Conservation (phyloP, 2,888 invertebrate species). For the Oxytorus armatus region DNA sequence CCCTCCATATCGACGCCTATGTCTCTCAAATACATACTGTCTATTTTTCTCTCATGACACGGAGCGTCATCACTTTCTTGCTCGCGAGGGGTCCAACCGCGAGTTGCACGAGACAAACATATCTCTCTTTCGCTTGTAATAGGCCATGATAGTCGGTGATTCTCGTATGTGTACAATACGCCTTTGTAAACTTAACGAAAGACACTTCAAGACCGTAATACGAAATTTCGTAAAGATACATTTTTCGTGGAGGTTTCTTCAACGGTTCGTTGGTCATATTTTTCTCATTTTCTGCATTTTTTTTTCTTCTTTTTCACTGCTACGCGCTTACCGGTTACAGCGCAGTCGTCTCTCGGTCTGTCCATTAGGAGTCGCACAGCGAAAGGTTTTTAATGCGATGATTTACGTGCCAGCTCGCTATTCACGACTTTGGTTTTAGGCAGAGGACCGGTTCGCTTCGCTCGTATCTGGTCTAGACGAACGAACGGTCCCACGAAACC, state of each 20-base stretch:
- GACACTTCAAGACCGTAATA: background rate
- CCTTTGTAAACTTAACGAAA: conserved; percentile 1
- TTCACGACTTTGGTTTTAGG: conserved; percentile 37
- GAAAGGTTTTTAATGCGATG: conserved; percentile 41
- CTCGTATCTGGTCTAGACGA: background rate
- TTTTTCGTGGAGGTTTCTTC: conserved; percentile 3
- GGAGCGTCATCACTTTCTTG: conserved; percentile 56
- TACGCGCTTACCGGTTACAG: background rate
- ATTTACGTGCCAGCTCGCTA: conserved; percentile 36
- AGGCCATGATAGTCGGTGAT: conserved; percentile 2
- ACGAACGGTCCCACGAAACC: conserved; percentile 33
- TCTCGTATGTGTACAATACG: background rate
- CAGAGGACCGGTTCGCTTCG: conserved; percentile 36
- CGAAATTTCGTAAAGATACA: background rate
- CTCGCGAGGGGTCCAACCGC: background rate
- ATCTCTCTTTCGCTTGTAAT: too few species aligned
- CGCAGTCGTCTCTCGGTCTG: too few species aligned
- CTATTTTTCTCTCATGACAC: background rate
- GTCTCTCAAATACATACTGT: conserved; percentile 29
- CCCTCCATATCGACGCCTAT: conserved; percentile 56
- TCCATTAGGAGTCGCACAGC: too few species aligned
- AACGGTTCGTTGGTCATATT: background rate
- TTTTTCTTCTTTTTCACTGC: background rate
- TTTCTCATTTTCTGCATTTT: background rate
- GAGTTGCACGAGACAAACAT: background rate